Evolutionary conservation across 2,113 vertebrate genomes (phyloP).

Genomic region (Albula glossodonta): DNA sequence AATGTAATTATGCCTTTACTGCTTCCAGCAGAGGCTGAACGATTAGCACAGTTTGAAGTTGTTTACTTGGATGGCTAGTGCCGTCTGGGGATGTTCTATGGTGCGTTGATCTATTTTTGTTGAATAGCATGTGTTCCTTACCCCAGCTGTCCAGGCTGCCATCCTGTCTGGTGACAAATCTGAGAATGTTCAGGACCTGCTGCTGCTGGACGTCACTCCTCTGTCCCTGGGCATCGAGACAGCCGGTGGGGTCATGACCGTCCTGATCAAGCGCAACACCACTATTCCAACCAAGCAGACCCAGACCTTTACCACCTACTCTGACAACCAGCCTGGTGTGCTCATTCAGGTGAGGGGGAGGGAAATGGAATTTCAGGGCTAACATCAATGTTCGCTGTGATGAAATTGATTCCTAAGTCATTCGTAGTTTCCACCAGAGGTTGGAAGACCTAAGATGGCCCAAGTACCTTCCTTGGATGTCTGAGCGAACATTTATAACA

Average conservation of each 20-base stretch:
- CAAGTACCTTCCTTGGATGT: conserved; percentile 56
- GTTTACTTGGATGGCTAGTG: conserved; percentile 10
- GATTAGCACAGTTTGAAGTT: neutral
- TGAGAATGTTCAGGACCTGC: conserved; percentile 71
- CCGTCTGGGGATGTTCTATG: conserved; percentile 1
- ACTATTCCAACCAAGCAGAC: conserved; percentile 73
- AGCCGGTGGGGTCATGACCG: conserved; percentile 72
- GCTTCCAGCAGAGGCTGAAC: conserved; percentile 30
- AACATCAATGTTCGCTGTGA: too few species aligned
- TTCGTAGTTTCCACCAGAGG: conserved; percentile 60
- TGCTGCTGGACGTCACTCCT: conserved; percentile 73
- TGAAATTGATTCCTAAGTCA: neutral
- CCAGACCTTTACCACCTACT: conserved; percentile 69
- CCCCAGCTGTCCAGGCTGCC: conserved; percentile 72
- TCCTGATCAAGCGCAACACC: conserved; percentile 71
- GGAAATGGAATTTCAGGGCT: too few species aligned
- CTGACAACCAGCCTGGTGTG: conserved; percentile 72
- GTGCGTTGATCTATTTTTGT: neutral
- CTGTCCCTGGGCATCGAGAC: conserved; percentile 74
- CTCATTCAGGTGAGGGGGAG: conserved; percentile 62
- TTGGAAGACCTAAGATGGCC: conserved; percentile 45
- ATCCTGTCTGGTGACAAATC: conserved; percentile 73
- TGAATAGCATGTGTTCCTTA: neutral
- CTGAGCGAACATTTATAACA: conserved; percentile 43
- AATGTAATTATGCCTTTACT: conserved; percentile 60